A percentile compares a stretch with the other conserved stretches of the same genome.
These are phyloP conservation scores for Crambe crambe DNA, from an alignment of 37 sponge, comb jelly and placozoan genomes.

Conservation along the genomic window DNA sequence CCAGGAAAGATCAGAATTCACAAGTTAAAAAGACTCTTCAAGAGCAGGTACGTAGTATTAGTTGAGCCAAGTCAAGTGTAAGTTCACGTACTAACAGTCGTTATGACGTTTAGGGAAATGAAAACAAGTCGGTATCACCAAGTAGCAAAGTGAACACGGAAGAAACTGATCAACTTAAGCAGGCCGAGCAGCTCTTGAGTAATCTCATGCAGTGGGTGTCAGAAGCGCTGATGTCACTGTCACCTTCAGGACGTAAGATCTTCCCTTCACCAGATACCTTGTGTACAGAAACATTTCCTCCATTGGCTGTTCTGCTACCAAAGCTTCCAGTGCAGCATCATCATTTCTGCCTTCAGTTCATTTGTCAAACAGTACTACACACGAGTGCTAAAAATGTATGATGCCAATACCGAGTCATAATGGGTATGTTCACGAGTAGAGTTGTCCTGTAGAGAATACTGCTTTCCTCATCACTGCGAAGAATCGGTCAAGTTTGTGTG, in stretches of 20 bases:
- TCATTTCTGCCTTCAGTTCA: neutral
- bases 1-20: neutral
- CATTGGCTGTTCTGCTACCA: neutral
- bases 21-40: neutral
- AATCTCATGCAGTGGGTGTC: neutral
- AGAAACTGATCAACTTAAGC: too few relatives aligned
- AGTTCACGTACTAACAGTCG: too few relatives aligned
- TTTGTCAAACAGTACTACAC: neutral
- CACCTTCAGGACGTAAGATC: neutral
- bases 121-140: too few relatives aligned
- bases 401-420: too few relatives aligned
- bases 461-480: neutral
- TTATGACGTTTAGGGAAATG: too few relatives aligned
- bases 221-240: neutral
- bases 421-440: too few relatives aligned
- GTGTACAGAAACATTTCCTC: neutral
- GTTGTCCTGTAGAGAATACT: neutral
- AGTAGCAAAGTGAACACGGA: too few relatives aligned
- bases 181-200: neutral
- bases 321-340: neutral
- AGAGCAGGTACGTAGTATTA: neutral
- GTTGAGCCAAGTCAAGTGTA: too few relatives aligned
- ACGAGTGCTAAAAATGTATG: neutral
- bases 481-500: neutral
- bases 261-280: neutral